Evolutionary conservation across 2,113 vertebrate species (phyloP).

Genomic region (Laticauda colubrina): DNA sequence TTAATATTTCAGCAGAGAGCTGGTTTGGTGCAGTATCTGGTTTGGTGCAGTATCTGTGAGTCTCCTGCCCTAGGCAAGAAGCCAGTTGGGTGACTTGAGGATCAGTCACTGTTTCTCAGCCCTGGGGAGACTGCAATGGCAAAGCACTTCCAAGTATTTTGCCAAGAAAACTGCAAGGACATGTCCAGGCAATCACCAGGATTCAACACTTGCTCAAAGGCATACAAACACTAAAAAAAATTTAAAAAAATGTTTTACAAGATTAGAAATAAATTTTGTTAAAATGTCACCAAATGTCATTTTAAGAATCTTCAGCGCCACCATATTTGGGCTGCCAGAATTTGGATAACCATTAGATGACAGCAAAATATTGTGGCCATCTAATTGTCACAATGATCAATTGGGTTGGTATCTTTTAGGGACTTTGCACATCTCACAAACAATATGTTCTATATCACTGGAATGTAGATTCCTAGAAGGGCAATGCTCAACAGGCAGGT

Average conservation of each 20-base stretch:
- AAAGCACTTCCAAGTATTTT: not conserved
- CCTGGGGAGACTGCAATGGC: not conserved
- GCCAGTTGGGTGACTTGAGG: not conserved
- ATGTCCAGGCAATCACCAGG: not conserved
- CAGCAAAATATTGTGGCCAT: not conserved
- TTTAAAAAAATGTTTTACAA: not conserved
- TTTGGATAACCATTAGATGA: not conserved
- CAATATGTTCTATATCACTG: not conserved
- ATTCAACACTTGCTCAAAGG: not conserved
- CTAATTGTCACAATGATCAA: not conserved
- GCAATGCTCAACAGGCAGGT: not conserved
- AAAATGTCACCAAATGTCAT: not conserved
- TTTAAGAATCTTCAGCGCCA: not conserved
- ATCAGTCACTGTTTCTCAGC: not conserved
- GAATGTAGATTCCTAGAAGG: not conserved
- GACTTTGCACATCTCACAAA: not conserved
- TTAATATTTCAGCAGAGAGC: not conserved
- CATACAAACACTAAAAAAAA: not conserved
- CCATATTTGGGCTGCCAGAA: not conserved
- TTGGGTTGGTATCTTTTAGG: not conserved
- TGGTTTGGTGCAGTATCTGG: not conserved
- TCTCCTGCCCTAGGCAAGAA: not conserved
- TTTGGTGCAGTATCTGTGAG: not conserved
- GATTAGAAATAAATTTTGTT: not conserved
- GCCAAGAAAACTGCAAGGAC: not conserved